Conservation (phyloP, 1,140 invertebrate species). For the Battus philenor region DNA sequence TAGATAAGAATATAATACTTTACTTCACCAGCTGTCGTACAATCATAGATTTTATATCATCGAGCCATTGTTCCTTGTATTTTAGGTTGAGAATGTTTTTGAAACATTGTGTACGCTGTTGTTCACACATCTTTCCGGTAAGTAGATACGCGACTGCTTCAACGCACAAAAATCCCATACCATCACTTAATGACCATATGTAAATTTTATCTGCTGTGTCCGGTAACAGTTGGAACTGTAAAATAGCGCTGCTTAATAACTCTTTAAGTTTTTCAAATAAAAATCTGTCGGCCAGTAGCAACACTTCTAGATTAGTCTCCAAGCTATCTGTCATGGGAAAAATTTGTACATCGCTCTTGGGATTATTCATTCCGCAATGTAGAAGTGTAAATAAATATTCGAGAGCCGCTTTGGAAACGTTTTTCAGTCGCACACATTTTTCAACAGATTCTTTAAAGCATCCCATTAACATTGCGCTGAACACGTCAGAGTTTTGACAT, state of each 20-base stretch:
- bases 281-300: conserved; percentile 80
- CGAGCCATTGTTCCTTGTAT: conserved; percentile 68
- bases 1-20: conserved; percentile 5
- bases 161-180: conserved; percentile 76
- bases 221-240: conserved; percentile 66
- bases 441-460: conserved; percentile 80
- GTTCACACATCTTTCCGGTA: conserved; percentile 64
- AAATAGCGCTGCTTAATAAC: conserved; percentile 73
- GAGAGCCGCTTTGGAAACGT: conserved; percentile 76
- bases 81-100: conserved; percentile 55
- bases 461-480: conserved; percentile 80
- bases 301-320: conserved; percentile 79
- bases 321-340: conserved; percentile 71
- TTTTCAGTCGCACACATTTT: conserved; percentile 73
- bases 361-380: conserved; percentile 66
- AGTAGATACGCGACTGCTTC: conserved; percentile 76
- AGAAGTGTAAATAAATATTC: conserved; percentile 76
- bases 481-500: conserved; percentile 79
- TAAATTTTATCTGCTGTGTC: conserved; percentile 74
- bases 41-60: conserved; percentile 66
- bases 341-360: conserved; percentile 48
- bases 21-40: conserved; percentile 50
- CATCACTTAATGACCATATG: conserved; percentile 76
- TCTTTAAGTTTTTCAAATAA: conserved; percentile 78
- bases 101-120: conserved; percentile 51